A percentile compares a stretch with the other conserved stretches of the same genome.
These are phyloP conservation scores for Erpornis zantholeuca DNA, from an alignment of 2,113 vertebrate species.

Conservation along the genomic window DNA sequence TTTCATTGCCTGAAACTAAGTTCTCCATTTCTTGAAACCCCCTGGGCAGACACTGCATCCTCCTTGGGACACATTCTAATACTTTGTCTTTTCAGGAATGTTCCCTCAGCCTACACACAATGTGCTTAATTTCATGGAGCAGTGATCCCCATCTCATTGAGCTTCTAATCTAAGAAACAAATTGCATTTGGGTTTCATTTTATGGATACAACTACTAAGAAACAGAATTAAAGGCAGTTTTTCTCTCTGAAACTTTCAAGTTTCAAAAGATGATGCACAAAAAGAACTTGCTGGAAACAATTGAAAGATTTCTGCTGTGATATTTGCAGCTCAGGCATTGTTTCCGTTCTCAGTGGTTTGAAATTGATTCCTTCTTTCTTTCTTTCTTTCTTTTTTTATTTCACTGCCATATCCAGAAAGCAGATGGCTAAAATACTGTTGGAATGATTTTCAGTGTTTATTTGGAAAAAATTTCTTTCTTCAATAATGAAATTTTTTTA, in stretches of 20 bases:
- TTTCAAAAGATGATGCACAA: background rate
- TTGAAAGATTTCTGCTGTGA: background rate
- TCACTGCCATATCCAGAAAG: background rate
- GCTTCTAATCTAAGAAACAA: slow-evolving; percentile 10
- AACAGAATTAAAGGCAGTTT: background rate
- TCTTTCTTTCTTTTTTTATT: background rate
- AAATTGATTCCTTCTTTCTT: background rate
- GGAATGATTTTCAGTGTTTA: background rate
- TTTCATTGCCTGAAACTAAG: background rate
- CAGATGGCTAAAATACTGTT: background rate
- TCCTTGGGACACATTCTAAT: background rate
- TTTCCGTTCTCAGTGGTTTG: background rate
- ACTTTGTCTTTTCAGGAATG: background rate
- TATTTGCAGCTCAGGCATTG: background rate
- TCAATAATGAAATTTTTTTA: background rate
- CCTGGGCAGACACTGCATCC: background rate
- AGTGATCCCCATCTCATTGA: slow-evolving; percentile 17
- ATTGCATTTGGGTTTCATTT: background rate
- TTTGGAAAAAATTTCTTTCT: background rate
- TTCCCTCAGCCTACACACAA: background rate
- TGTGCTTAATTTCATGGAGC: slow-evolving; percentile 23
- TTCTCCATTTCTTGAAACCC: background rate
- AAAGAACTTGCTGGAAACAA: background rate
- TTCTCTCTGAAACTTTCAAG: background rate
- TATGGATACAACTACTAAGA: background rate